Percentiles rank a stretch among this genome's conserved stretches.
phyloP scores from a whole-genome alignment of 2,113 vertebrate species.

The Cyprinodon variegatus region DNA sequence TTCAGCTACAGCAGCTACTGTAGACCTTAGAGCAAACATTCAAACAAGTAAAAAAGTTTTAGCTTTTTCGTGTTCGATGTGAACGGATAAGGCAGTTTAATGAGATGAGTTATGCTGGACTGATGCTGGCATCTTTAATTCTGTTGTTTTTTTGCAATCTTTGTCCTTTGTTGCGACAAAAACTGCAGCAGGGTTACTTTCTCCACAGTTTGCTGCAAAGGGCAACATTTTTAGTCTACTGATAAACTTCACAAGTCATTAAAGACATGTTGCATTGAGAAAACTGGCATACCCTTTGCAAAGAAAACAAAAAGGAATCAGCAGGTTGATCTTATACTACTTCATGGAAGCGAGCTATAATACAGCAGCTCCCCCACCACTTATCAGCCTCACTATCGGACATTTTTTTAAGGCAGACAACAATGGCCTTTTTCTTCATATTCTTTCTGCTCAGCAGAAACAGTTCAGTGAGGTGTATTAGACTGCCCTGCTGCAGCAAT shows the following conservation, averaged over 20 bases:
- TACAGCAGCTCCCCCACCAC: conserved; percentile 13
- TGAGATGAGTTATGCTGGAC: conserved; percentile 21
- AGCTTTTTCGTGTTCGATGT: conserved; percentile 18
- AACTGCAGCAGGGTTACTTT: neutral
- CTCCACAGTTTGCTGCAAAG: conserved; percentile 5
- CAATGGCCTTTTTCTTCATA: conserved; percentile 63
- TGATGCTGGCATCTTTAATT: conserved; percentile 24
- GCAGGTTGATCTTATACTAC: conserved; percentile 27
- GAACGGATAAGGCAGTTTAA: conserved; percentile 32
- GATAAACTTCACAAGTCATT: conserved; percentile 13
- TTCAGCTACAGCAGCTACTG: conserved; percentile 9
- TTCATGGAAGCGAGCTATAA: conserved; percentile 20
- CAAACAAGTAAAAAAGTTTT: neutral
- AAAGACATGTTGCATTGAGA: conserved; percentile 11
- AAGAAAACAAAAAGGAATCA: conserved; percentile 31
- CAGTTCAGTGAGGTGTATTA: conserved; percentile 47
- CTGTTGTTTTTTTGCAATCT: conserved; percentile 6
- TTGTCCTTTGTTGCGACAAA: conserved; percentile 7
- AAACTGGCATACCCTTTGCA: conserved; percentile 26
- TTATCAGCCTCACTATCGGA: conserved; percentile 58
- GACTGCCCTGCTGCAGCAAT: conserved; percentile 24
- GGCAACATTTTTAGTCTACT: conserved; percentile 24
- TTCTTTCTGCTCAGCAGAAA: conserved; percentile 29
- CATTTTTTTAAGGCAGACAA: conserved; percentile 46
- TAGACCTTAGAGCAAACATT: conserved; percentile 13